Evolutionary conservation across 1,140 invertebrate genomes (phyloP), one percentile per base, ranked within the genome.

Genomic region (Conus ventricosus): DNA sequence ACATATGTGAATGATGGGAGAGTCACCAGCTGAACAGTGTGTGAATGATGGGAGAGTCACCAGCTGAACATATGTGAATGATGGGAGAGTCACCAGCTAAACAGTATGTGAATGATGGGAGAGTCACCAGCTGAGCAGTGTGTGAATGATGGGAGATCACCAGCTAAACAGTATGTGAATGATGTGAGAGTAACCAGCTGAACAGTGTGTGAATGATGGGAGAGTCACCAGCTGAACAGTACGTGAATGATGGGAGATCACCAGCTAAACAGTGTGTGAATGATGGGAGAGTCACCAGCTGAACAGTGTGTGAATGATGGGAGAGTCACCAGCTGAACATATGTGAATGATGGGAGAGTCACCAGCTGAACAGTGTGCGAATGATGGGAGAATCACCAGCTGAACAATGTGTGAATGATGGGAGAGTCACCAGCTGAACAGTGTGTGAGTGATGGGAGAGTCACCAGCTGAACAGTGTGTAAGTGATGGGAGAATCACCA

Each of bases 311-410:
- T 39, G 15, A 13, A 1, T 39, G 6, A 11, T 7, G 27, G 39
- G 6, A 51, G 23, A 54, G 1, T 54, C 5, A 3, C 80, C 7
- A 82, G 54, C 39, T 5, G 27, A 51, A 39, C 54, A 25, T 20
- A 4, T 20, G 15, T 53, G 39, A 10, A 20, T 82, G 39, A 39
- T 39, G 39, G 39, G 39, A 39, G 39, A 39, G 39, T 39, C 39
- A 39, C 39, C 39, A 94, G 88, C 95, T 94, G 94, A 95, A 95
- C 84, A 92, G 95, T 75, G 88, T 95, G 85, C 94, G 90, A 93
- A 13, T 67, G n/a, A 11, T 13, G 53, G 0, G 13, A 23, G 8
- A 84, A 1, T 10, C 17, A 23, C 82, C 54, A 54, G 54, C 23
- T 10, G 17, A 54, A 84, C n/a, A n/a, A n/a, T n/a, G n/a, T 95